Conservation (phyloP, 2,888 invertebrate genomes). For the Nasonia oneida region DNA sequence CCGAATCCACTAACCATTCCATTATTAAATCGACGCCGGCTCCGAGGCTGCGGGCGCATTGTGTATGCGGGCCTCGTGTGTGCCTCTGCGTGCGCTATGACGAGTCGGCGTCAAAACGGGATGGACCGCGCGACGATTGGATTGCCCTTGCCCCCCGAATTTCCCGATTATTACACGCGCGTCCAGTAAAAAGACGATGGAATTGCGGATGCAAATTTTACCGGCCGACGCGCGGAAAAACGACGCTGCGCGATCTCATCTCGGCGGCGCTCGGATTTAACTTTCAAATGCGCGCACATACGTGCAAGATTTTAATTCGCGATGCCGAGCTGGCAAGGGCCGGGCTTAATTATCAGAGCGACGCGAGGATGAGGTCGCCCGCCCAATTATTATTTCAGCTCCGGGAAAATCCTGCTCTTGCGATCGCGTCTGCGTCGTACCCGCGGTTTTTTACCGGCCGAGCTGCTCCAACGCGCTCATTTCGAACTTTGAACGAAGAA, state of each 20-base stretch:
- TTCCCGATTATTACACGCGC: neutral
- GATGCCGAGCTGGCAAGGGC: slow-evolving; percentile 59
- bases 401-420: neutral
- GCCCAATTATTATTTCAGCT: neutral
- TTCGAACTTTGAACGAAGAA: neutral
- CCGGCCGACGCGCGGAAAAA: neutral
- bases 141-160: slow-evolving; percentile 25
- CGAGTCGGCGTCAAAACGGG: slow-evolving; percentile 47
- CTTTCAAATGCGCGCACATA: slow-evolving; percentile 67
- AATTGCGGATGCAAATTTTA: slow-evolving; percentile 38
- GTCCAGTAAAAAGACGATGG: neutral
- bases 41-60: slow-evolving; percentile 56
- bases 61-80: slow-evolving; percentile 61
- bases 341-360: slow-evolving; percentile 65
- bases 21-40: slow-evolving; percentile 77
- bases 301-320: slow-evolving; percentile 70
- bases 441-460: too few species aligned
- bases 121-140: slow-evolving; percentile 52
- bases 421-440: neutral
- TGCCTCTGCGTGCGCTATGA: slow-evolving; percentile 22
- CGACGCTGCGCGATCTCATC: slow-evolving; percentile 26
- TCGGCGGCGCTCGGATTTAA: slow-evolving; percentile 63
- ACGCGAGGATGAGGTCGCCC: slow-evolving; percentile 23
- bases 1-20: slow-evolving; percentile 77
- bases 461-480: too few species aligned